These are phyloP conservation scores for Sebastes umbrosus DNA, from an alignment of 2,797 vertebrate genomes.

Conservation along the genomic window DNA sequence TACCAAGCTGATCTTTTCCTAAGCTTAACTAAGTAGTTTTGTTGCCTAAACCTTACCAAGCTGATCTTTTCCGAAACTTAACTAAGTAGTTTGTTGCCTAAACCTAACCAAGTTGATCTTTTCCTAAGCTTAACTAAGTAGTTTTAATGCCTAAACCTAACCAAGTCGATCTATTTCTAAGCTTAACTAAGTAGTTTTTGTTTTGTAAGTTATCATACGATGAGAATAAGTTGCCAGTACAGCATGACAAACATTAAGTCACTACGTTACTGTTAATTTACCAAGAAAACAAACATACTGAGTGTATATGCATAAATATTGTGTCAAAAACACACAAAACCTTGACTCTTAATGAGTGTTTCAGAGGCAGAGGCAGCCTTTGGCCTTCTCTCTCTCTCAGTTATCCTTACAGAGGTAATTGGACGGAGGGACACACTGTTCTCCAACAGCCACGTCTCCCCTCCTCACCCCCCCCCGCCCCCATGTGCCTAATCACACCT, in stretches of 20 bases:
- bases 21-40: no score
- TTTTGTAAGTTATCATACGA: no score
- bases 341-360: constrained; percentile 53
- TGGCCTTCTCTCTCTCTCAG: constrained; percentile 53
- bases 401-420: constrained; percentile 83
- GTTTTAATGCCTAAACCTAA: no score
- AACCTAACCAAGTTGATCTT: no score
- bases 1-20: no score
- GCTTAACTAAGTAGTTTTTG: fast-evolving
- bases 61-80: fast-evolving
- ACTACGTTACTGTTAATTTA: not conserved
- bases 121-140: no score
- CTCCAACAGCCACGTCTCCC: constrained; percentile 70
- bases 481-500: constrained; percentile 82
- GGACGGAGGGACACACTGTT: constrained; percentile 81
- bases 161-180: no score
- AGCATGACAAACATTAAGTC: not conserved
- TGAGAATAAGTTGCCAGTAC: no score
- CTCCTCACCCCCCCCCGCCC: constrained; percentile 21
- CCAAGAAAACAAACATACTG: not conserved
- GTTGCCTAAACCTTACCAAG: no score
- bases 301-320: not conserved
- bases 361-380: constrained; percentile 34
- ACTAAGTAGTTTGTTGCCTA: no score
- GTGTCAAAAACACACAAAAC: constrained; percentile 4